Base-by-base conservation (phyloP, 2,113 vertebrate species). In the Larimichthys crocea region DNA sequence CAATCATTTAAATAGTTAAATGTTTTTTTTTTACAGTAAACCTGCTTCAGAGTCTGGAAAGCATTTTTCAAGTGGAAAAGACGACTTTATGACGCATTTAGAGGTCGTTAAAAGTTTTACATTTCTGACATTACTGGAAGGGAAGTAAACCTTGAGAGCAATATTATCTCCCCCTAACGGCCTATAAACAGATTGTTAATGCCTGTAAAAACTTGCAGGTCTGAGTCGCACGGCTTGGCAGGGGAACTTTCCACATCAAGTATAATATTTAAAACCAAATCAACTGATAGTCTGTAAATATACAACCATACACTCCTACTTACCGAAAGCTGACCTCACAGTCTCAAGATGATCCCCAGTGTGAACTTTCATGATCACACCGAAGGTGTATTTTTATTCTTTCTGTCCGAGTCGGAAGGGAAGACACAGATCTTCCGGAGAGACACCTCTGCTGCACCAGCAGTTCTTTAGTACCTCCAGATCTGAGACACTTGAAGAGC, bases 401-500 rank as follows among this genome's bases (percentile, higher is more conserved):
- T 14, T 68, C 59, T 74, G 15, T 26, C 31, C 12, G 44, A 0
- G 11, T 44, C 19, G 0, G n/a, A 29, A n/a, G 70, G 56, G 65
- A 68, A 68, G n/a, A 6, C 56, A 57, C 70, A 61, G 74, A 76
- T 86, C 72, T 79, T 80, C 49, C 55, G 50, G 48, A 19, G 56
- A 50, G 62, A 55, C 79, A 8, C 72, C 64, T 66, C 64, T 73
- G 82, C 82, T 80, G 63, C 22, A 70, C 50, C 72, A 68, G 49
- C 78, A 65, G 15, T 74, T 74, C 57, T 53, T 83, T 85, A 75
- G 55, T 59, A 63, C 75, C 72, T 61, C 8, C 71, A 65, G 55
- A 86, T 86, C 84, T 83, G 20, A 89, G 76, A 74, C 70, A 56
- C 68, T 69, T 19, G 7, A 6, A 83, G 64, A 75, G 56, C 70